Conservation (phyloP, 2,888 invertebrate genomes). For the Caenorhabditis sp. region DNA sequence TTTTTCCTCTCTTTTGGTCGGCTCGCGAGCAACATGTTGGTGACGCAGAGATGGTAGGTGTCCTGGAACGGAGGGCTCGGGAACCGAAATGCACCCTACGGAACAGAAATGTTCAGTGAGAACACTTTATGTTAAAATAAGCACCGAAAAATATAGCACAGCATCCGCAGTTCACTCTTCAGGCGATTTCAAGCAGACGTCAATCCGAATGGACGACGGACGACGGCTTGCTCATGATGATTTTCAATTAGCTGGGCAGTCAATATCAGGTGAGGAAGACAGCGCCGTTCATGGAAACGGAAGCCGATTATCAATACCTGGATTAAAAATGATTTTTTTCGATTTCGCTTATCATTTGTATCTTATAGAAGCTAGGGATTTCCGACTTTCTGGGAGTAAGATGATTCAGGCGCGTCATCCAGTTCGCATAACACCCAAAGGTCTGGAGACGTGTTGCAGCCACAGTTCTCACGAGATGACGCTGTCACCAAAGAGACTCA, state of each 20-base stretch:
- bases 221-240: constrained; percentile 13
- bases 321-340: too few species aligned
- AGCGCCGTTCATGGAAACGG: background rate
- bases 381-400: too few species aligned
- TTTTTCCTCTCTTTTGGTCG: too few species aligned
- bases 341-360: too few species aligned
- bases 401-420: constrained; percentile 10
- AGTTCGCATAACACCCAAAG: background rate
- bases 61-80: background rate
- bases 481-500: constrained; percentile 11
- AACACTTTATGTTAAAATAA: background rate
- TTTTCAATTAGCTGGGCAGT: constrained; percentile 9
- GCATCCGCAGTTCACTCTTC: background rate
- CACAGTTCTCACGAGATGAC: constrained; percentile 22
- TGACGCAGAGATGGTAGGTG: constrained; percentile 18
- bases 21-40: too few species aligned
- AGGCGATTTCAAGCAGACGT: background rate
- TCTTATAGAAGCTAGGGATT: too few species aligned
- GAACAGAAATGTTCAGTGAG: background rate
- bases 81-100: constrained; percentile 5
- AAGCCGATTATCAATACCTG: background rate
- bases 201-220: constrained; percentile 17
- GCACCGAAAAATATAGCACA: background rate
- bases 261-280: constrained; percentile 23
- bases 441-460: constrained; percentile 2